These are phyloP conservation scores for Halcyon malimbica DNA, from an alignment of 2,113 vertebrate species.

Conservation along the genomic window DNA sequence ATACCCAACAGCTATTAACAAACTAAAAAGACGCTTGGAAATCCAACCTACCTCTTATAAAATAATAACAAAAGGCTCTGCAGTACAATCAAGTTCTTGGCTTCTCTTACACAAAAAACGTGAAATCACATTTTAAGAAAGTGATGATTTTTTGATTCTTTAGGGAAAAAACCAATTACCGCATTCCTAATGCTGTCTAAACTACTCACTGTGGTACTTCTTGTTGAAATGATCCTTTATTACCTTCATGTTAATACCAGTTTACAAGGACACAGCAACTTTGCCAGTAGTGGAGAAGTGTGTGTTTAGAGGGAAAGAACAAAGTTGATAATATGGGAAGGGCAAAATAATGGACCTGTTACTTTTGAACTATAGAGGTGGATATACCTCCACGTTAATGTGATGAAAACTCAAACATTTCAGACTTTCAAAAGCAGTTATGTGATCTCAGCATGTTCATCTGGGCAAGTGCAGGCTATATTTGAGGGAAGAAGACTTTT, in stretches of 20 bases:
- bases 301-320: background rate
- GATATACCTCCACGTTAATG: background rate
- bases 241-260: background rate
- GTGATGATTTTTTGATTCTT: background rate
- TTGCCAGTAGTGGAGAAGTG: background rate
- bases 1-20: constrained; percentile 10
- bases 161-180: background rate
- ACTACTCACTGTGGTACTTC: background rate
- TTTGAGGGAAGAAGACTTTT: background rate
- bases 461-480: background rate
- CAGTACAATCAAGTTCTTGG: background rate
- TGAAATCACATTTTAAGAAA: background rate
- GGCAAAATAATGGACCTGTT: background rate
- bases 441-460: background rate
- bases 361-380: background rate
- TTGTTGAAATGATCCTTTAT: background rate
- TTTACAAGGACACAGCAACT: background rate
- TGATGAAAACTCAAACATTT: background rate
- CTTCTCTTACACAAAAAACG: background rate
- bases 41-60: background rate
- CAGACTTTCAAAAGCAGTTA: background rate
- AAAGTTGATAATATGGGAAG: background rate
- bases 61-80: background rate
- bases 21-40: background rate
- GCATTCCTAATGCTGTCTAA: background rate